Conservation (phyloP, 2,888 invertebrate species). For the Mylabris sibirica region DNA sequence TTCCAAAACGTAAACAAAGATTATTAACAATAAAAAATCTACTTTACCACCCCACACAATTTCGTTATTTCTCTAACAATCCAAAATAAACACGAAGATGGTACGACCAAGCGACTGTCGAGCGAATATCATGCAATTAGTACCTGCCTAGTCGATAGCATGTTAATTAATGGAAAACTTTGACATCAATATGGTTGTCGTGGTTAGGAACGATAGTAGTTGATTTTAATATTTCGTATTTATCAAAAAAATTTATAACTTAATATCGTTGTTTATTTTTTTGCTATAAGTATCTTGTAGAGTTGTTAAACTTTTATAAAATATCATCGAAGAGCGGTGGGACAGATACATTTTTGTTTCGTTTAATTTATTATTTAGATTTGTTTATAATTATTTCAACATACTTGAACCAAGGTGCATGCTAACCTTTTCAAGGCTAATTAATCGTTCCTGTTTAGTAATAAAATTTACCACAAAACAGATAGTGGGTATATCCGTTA, state of each 20-base stretch:
- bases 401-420: slow-evolving; percentile 27
- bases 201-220: slow-evolving; percentile 28
- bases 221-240: slow-evolving; percentile 31
- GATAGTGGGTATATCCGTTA: not conserved
- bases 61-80: slow-evolving; percentile 13
- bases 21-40: not conserved
- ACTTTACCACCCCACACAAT: not conserved
- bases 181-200: slow-evolving; percentile 35
- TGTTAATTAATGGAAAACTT: slow-evolving; percentile 37
- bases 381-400: slow-evolving; percentile 29
- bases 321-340: not conserved
- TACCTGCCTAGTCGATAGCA: slow-evolving; percentile 30
- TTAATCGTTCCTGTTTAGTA: slow-evolving; percentile 27
- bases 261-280: slow-evolving; percentile 27
- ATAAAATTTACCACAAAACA: slow-evolving; percentile 24
- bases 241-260: slow-evolving; percentile 35
- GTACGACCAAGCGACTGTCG: slow-evolving; percentile 32
- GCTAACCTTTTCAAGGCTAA: slow-evolving; percentile 30
- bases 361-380: slow-evolving; percentile 19
- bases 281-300: not conserved
- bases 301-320: not conserved
- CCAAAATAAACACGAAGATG: slow-evolving; percentile 31
- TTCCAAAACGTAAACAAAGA: not conserved
- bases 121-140: slow-evolving; percentile 23
- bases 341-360: not conserved